These are phyloP conservation scores for Ptychadena robeensis DNA, from an alignment of 2,797 vertebrate genomes.

Conservation along the genomic window DNA sequence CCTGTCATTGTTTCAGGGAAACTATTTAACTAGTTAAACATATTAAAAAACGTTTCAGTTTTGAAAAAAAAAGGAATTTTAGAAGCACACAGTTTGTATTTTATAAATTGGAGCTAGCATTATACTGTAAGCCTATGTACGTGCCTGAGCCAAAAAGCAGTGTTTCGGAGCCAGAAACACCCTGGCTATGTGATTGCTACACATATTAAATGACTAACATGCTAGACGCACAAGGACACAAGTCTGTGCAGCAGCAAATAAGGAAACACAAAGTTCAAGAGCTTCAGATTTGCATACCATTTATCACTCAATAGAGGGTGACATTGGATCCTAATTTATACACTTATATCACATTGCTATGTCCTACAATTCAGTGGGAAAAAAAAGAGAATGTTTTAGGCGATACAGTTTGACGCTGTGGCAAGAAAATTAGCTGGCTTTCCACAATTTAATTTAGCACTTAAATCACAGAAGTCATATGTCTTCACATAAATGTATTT, in stretches of 20 bases:
- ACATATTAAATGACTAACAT: conserved; percentile 9
- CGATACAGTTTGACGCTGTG: conserved; percentile 24
- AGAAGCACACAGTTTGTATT: neutral
- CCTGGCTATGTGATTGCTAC: neutral
- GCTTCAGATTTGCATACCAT: conserved; percentile 52
- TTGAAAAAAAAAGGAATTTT: no score
- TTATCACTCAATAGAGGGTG: conserved; percentile 47
- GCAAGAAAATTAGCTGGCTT: conserved; percentile 56
- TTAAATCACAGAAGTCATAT: conserved; percentile 65
- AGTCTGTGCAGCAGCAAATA: conserved; percentile 18
- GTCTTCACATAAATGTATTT: conserved; percentile 68
- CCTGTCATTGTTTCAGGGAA: no score
- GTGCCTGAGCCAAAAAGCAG: neutral
- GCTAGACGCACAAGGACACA: conserved; percentile 23
- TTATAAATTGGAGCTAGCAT: neutral
- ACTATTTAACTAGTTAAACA: no score
- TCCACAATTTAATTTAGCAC: conserved; percentile 62
- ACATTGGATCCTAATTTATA: conserved; percentile 57
- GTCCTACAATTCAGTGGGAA: conserved; percentile 49
- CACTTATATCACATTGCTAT: conserved; percentile 58
- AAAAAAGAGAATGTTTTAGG: conserved; percentile 62
- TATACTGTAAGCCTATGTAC: conserved; percentile 5
- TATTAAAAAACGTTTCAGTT: no score
- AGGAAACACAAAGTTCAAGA: neutral
- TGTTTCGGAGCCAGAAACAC: neutral